Base-by-base conservation (phyloP, 2,797 vertebrate species). In the Manis javanica region DNA sequence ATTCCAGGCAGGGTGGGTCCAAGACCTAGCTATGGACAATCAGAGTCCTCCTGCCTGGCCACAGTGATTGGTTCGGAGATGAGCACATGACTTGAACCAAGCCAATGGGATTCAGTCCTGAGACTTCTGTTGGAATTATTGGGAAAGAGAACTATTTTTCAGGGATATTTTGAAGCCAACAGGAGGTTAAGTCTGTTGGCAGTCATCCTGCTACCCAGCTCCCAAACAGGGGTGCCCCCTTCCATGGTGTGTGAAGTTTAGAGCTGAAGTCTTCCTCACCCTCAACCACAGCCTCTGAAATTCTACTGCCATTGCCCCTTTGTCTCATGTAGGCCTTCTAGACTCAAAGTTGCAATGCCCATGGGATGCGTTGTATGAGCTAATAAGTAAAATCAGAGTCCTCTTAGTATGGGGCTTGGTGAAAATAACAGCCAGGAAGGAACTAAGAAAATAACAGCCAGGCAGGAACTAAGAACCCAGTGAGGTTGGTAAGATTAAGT, bases 101-200 rank as follows among this genome's bases (percentile, higher is more conserved):
- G 53, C 31, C 55, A 61, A 5, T 4, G 42, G 39, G 49, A 61
- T 39, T 72, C 24, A 3, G 13, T 39, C 53, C 66, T 21, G 49
- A 72, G 64, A 51, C n/a, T 39, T 49, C 7, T 7, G 6, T 82
- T 49, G 31, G 34, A 57, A 29, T 42, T 39, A 9, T 15, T 39
- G 37, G 39, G 39, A 23, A 75, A 53, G 19, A 90, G 31, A 63
- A 12, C 19, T 57, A 8, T 19, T 68, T 46, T 79, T 57, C 77
- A 3, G 2, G 11, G 11, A 6, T n/a, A 14, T 69, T 21, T 14
- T 0, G 23, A 29, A 49, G 42, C n/a, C 19, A 1, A 8, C 39
- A 53, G 34, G 29, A 81, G 24, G 31, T 49, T 46, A 51, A 74
- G 59, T 72, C 42, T 77, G 10, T 37, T 0, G 0, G 8, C 15